Evolutionary conservation across 1,140 invertebrate genomes (phyloP).

Genomic region (Leguminivora glycinivorella): DNA sequence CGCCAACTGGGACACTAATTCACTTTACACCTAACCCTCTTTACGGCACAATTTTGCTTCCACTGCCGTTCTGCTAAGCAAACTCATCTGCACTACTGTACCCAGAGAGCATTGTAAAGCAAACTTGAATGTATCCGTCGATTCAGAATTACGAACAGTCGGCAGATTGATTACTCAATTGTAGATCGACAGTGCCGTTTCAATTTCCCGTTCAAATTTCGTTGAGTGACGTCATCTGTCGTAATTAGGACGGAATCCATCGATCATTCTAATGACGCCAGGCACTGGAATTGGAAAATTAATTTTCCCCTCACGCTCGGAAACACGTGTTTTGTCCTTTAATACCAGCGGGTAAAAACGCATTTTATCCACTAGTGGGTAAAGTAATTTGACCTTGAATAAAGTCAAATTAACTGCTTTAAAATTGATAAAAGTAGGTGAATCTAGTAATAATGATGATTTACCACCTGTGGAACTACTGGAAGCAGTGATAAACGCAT

Average conservation of each 20-base stretch:
- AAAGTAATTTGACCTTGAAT: too few relatives aligned
- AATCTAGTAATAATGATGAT: too few relatives aligned
- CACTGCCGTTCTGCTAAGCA: background rate
- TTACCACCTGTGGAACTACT: too few relatives aligned
- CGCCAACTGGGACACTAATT: slow-evolving; percentile 29
- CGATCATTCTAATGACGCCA: slow-evolving; percentile 56
- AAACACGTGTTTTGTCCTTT: too few relatives aligned
- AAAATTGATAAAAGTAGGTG: too few relatives aligned
- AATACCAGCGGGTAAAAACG: too few relatives aligned
- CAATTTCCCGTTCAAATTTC: slow-evolving; percentile 45
- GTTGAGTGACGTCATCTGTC: slow-evolving; percentile 50
- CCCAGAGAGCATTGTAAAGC: background rate
- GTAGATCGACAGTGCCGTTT: slow-evolving; percentile 42
- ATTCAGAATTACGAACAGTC: slow-evolving; percentile 19
- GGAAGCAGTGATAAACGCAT: too few relatives aligned
- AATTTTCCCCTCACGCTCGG: too few relatives aligned
- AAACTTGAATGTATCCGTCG: slow-evolving; percentile 14
- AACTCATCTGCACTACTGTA: background rate
- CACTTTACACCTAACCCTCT: slow-evolving; percentile 23
- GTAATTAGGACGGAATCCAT: slow-evolving; percentile 53
- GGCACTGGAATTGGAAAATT: slow-evolving; percentile 22
- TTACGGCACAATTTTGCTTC: background rate
- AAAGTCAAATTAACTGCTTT: too few relatives aligned
- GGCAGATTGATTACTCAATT: slow-evolving; percentile 32
- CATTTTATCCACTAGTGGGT: too few relatives aligned